Evolutionary conservation across 2,888 invertebrate species (phyloP).

Genomic region (Platycheirus albimanus): DNA sequence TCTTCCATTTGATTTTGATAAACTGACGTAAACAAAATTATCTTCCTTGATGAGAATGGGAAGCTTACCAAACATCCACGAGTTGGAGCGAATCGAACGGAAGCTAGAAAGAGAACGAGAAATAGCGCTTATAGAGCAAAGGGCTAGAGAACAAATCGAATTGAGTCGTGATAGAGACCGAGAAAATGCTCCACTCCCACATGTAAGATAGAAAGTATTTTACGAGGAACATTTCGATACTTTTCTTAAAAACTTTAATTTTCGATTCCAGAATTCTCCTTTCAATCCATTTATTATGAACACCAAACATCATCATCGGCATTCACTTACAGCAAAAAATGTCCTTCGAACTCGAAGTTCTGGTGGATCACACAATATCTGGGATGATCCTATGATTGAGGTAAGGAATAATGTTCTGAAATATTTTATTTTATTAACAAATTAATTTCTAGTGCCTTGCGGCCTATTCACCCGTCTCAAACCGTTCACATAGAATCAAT

Average conservation of each 20-base stretch:
- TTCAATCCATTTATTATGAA: constrained; percentile 79
- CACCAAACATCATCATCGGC: constrained; percentile 78
- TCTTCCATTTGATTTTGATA: neutral
- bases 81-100: constrained; percentile 83
- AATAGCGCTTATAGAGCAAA: constrained; percentile 78
- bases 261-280: constrained; percentile 77
- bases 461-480: constrained; percentile 86
- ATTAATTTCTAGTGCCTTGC: constrained; percentile 82
- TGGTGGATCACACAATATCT: constrained; percentile 81
- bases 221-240: constrained; percentile 3
- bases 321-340: constrained; percentile 81
- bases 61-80: constrained; percentile 87
- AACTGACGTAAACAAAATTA: neutral
- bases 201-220: constrained; percentile 77
- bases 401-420: constrained; percentile 74
- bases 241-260: neutral
- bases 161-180: constrained; percentile 80
- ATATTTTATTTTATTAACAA: neutral
- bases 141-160: constrained; percentile 78
- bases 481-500: constrained; percentile 84
- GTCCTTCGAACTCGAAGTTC: constrained; percentile 82
- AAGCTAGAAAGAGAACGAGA: constrained; percentile 80
- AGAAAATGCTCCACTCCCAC: constrained; percentile 79
- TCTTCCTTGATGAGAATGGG: constrained; percentile 83
- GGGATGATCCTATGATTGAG: constrained; percentile 82